phyloP scores from a whole-genome alignment of 2,888 invertebrate genomes.

The Pammene aurita region DNA sequence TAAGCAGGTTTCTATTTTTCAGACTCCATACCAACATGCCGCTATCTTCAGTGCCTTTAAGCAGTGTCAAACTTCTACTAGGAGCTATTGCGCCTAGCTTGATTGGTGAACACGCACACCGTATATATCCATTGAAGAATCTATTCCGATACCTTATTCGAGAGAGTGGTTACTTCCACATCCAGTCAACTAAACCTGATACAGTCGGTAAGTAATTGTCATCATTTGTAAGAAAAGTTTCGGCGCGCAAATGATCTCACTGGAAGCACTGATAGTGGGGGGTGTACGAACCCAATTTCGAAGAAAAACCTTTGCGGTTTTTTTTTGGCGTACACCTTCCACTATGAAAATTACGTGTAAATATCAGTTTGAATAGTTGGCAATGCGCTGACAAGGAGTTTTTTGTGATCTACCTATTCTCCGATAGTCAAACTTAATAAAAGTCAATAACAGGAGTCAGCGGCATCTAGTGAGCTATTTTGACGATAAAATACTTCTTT shows the following conservation, averaged over 20 bases:
- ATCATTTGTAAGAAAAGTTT: background rate
- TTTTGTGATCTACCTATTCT: too few species aligned
- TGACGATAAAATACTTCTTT: too few species aligned
- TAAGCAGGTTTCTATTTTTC: slow-evolving; percentile 66
- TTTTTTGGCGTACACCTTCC: too few species aligned
- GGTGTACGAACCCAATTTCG: too few species aligned
- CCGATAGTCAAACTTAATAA: too few species aligned
- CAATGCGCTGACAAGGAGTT: too few species aligned
- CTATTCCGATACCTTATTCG: slow-evolving; percentile 58
- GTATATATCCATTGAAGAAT: slow-evolving; percentile 79
- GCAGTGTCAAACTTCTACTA: slow-evolving; percentile 67
- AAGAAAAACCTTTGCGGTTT: too few species aligned
- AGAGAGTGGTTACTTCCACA: slow-evolving; percentile 87
- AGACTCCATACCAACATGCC: slow-evolving; percentile 88
- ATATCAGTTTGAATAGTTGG: too few species aligned
- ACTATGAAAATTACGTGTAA: too few species aligned
- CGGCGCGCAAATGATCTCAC: background rate
- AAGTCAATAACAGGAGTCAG: too few species aligned
- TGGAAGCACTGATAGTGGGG: background rate
- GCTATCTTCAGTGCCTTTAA: slow-evolving; percentile 61
- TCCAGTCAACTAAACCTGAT: slow-evolving; percentile 93
- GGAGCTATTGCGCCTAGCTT: slow-evolving; percentile 80
- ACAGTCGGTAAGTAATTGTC: slow-evolving; percentile 85
- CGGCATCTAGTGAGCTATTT: too few species aligned
- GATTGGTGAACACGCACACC: slow-evolving; percentile 69